phyloP scores from a whole-genome alignment of 2,113 vertebrate genomes.

The Semicossyphus pulcher region DNA sequence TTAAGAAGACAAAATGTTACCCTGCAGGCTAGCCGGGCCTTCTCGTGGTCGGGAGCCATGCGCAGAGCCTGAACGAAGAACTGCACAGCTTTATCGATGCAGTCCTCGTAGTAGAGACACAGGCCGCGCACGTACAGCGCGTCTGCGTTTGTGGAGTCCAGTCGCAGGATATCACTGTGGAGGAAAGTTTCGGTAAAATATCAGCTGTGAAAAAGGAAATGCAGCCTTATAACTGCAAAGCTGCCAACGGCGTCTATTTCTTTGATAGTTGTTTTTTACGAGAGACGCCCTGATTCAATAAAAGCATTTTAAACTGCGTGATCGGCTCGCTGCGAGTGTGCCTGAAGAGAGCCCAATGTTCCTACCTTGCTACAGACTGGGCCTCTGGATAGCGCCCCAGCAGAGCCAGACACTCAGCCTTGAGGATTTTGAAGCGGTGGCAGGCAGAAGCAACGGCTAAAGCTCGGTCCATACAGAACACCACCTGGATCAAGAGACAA shows the following conservation, averaged over 20 bases:
- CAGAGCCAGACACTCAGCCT: constrained; percentile 95
- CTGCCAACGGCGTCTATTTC: no score
- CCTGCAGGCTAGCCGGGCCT: constrained; percentile 92
- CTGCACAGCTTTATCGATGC: constrained; percentile 96
- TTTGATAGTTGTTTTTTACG: no score
- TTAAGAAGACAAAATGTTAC: constrained; percentile 75
- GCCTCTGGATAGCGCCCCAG: constrained; percentile 95
- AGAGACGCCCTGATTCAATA: no score
- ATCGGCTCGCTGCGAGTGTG: no score
- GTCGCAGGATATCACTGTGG: constrained; percentile 91
- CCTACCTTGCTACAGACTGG: constrained; percentile 95
- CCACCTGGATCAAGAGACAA: constrained; percentile 84
- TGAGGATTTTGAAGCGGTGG: constrained; percentile 96
- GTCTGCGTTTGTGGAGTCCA: constrained; percentile 95
- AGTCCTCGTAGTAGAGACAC: constrained; percentile 97
- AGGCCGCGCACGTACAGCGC: constrained; percentile 94
- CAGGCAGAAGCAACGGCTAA: constrained; percentile 91
- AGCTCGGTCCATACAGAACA: constrained; percentile 97
- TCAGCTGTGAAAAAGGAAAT: background rate
- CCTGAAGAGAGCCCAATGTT: no score
- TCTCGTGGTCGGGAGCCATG: constrained; percentile 97
- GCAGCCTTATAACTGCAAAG: no score
- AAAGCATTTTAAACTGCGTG: no score
- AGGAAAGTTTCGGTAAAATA: background rate
- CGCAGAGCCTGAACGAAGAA: constrained; percentile 96